These are phyloP conservation scores for Salticus scenicus DNA, from an alignment of 2,888 invertebrate genomes.

Conservation along the genomic window DNA sequence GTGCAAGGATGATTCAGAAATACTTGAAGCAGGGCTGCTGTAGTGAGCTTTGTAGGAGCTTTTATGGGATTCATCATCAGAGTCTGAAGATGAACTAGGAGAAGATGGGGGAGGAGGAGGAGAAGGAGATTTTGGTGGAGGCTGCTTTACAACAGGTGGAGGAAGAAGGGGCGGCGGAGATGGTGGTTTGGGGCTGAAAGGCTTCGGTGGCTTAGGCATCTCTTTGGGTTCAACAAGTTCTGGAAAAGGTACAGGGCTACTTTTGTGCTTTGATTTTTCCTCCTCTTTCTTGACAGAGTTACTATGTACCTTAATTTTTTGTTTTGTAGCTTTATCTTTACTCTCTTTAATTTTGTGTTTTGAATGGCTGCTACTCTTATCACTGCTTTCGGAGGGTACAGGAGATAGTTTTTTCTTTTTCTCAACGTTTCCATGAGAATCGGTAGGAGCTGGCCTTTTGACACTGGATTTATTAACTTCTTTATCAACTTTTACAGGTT, in stretches of 20 bases:
- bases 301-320: slow-evolving; percentile 18
- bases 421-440: slow-evolving; percentile 20
- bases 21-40: slow-evolving; percentile 69
- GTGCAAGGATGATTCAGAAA: slow-evolving; percentile 60
- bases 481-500: slow-evolving; percentile 39
- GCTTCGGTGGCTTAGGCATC: slow-evolving; percentile 24
- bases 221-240: background rate
- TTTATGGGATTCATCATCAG: slow-evolving; percentile 45
- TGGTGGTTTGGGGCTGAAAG: background rate
- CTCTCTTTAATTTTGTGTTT: slow-evolving; percentile 26
- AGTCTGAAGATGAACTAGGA: slow-evolving; percentile 20
- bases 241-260: background rate
- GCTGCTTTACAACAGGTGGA: background rate
- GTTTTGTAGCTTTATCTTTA: slow-evolving; percentile 45
- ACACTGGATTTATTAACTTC: slow-evolving; percentile 8
- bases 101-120: background rate
- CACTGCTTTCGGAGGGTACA: slow-evolving; percentile 26
- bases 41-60: slow-evolving; percentile 37
- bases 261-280: slow-evolving; percentile 37
- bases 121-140: background rate
- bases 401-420: slow-evolving; percentile 52
- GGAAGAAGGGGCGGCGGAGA: background rate
- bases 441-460: background rate
- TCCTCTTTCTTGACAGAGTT: slow-evolving; percentile 29
- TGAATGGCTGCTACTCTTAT: slow-evolving; percentile 22